Evolutionary conservation across 2,888 invertebrate species (phyloP).

Genomic region (Apeira syringaria): DNA sequence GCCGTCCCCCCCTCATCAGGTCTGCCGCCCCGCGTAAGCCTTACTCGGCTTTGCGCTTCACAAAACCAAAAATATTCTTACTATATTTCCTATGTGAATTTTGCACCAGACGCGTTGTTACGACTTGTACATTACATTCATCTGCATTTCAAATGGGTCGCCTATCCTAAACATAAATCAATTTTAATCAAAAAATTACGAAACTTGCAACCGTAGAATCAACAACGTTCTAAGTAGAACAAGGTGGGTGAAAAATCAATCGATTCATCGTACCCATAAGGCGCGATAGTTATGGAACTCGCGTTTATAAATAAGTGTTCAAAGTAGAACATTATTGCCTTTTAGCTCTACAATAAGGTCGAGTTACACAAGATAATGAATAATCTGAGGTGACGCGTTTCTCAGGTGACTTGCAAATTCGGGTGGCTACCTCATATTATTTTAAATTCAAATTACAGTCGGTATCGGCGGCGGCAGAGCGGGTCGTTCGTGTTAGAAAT

Average conservation of each 20-base stretch:
- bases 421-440: constrained; percentile 33
- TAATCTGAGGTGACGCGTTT: constrained; percentile 40
- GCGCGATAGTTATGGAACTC: constrained; percentile 9
- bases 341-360: constrained; percentile 43
- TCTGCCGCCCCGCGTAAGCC: constrained; percentile 56
- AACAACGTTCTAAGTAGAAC: constrained; percentile 23
- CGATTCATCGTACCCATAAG: constrained; percentile 7
- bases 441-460: constrained; percentile 43
- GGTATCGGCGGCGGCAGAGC: no score
- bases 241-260: constrained; percentile 21
- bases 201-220: constrained; percentile 51
- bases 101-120: no score
- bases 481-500: constrained; percentile 39
- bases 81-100: neutral
- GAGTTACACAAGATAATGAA: constrained; percentile 41
- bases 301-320: constrained; percentile 30
- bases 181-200: no score
- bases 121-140: neutral
- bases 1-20: constrained; percentile 42
- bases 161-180: no score
- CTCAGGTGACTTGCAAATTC: constrained; percentile 41
- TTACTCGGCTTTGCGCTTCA: constrained; percentile 58
- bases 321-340: constrained; percentile 38
- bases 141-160: no score
- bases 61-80: constrained; percentile 20